These are phyloP conservation scores for Apodemia duryi DNA, from an alignment of 2,888 invertebrate species.

Conservation along the genomic window DNA sequence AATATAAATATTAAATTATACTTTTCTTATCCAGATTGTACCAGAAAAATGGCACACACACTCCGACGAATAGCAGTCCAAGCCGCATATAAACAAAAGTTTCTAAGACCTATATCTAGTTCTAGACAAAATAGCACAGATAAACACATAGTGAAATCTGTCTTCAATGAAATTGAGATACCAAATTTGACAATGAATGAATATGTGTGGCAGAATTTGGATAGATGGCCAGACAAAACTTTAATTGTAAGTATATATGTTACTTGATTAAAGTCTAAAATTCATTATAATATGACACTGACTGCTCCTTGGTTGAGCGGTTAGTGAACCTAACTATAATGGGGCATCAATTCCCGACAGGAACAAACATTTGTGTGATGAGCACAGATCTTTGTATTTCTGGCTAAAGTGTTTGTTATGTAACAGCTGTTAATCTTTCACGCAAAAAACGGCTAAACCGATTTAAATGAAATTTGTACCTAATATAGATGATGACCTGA, in stretches of 20 bases:
- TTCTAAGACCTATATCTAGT: conserved; percentile 22
- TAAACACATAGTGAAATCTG: conserved; percentile 63
- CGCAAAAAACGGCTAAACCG: too few species aligned
- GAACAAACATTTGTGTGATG: too few species aligned
- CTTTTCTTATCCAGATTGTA: background rate
- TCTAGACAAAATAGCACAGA: conserved; percentile 40
- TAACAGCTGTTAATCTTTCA: too few species aligned
- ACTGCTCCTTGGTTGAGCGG: too few species aligned
- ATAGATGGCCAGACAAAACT: conserved; percentile 83
- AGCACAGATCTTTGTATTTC: too few species aligned
- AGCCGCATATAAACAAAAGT: conserved; percentile 33
- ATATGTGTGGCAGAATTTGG: conserved; percentile 81
- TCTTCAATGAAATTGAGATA: conserved; percentile 62
- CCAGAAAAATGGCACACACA: conserved; percentile 38
- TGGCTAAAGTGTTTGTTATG: too few species aligned
- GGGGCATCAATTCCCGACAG: too few species aligned
- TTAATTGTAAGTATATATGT: conserved; percentile 77
- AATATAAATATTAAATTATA: background rate
- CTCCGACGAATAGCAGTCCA: conserved; percentile 39
- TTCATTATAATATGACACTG: background rate
- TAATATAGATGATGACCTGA: too few species aligned
- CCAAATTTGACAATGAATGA: conserved; percentile 78
- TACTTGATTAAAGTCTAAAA: conserved; percentile 3
- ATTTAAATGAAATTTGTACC: too few species aligned
- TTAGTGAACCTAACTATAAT: too few species aligned